These are phyloP conservation scores for Syngnathus scovelli DNA, from an alignment of 2,113 vertebrate species.

Conservation along the genomic window DNA sequence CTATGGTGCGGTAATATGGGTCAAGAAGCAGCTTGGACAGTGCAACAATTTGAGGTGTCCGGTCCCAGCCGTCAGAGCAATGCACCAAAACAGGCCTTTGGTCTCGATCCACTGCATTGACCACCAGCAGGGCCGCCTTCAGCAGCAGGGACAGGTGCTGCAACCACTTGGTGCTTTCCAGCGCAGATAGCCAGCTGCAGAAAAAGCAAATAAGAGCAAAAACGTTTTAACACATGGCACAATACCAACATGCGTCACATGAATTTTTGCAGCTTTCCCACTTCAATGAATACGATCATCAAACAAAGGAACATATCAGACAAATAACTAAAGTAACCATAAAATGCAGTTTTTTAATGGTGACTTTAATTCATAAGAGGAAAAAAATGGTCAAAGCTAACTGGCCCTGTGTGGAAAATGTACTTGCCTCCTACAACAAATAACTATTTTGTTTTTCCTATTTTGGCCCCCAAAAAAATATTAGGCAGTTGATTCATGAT, in stretches of 20 bases:
- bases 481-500: too few relatives aligned
- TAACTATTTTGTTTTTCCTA: too few relatives aligned
- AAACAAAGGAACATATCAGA: background rate
- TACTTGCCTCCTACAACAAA: too few relatives aligned
- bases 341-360: too few relatives aligned
- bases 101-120: conserved; percentile 88
- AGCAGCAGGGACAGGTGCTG: conserved; percentile 93
- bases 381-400: too few relatives aligned
- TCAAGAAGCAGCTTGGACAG: conserved; percentile 92
- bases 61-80: conserved; percentile 97
- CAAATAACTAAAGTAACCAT: background rate
- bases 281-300: too few relatives aligned
- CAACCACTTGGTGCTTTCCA: conserved; percentile 96
- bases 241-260: too few relatives aligned
- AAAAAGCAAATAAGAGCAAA: conserved; percentile 7
- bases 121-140: conserved; percentile 86
- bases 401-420: too few relatives aligned
- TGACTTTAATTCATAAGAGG: too few relatives aligned
- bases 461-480: too few relatives aligned
- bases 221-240: background rate
- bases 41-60: conserved; percentile 93
- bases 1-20: conserved; percentile 91
- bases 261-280: too few relatives aligned
- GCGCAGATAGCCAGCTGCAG: conserved; percentile 90
- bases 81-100: conserved; percentile 91